Conservation (phyloP, 2,888 invertebrate species). For the Oligia latruncula region DNA sequence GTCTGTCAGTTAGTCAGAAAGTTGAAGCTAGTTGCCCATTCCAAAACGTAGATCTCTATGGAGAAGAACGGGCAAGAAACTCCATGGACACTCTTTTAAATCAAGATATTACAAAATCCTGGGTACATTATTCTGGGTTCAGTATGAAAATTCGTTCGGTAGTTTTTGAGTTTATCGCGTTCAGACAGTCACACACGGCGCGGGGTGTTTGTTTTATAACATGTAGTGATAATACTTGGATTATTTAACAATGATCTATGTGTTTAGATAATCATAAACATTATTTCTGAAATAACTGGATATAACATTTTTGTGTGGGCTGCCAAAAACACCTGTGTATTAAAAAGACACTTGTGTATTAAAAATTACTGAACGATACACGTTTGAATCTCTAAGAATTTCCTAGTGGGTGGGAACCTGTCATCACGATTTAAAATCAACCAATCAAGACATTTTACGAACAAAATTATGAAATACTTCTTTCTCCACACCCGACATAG, state of each 20-base stretch:
- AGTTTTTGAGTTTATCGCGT: background rate
- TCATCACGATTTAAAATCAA: conserved; percentile 32
- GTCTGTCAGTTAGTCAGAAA: no score
- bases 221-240: background rate
- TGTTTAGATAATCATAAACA: conserved; percentile 4
- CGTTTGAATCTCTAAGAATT: conserved; percentile 39
- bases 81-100: no score
- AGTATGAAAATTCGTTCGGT: background rate
- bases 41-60: no score
- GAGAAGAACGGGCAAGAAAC: no score
- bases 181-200: background rate
- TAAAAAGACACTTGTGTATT: conserved; percentile 13
- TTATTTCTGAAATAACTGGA: conserved; percentile 12
- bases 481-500: background rate
- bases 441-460: conserved; percentile 2
- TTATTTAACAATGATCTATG: conserved; percentile 22
- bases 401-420: conserved; percentile 34
- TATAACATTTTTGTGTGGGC: background rate
- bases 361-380: conserved; percentile 25
- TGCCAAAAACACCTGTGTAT: conserved; percentile 32
- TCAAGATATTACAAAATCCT: no score
- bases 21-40: no score
- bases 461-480: background rate
- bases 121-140: no score
- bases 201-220: background rate